Evolutionary conservation across 2,113 vertebrate species (phyloP).

Genomic region (Chaenogobius annularis): DNA sequence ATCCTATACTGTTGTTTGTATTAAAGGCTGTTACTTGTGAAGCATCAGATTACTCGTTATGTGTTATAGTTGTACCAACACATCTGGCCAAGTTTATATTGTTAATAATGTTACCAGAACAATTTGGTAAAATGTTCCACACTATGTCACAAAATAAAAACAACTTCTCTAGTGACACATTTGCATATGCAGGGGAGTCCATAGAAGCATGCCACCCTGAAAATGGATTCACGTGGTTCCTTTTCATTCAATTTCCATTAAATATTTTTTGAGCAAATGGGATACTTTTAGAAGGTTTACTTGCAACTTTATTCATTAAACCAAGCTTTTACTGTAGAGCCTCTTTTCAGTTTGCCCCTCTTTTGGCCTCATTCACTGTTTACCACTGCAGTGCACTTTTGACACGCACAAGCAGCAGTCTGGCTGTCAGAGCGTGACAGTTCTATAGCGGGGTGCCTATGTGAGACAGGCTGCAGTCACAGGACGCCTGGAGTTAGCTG

Average conservation of each 20-base stretch:
- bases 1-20: background rate
- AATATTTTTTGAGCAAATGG: background rate
- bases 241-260: no score
- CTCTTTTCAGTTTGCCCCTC: background rate
- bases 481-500: conserved; percentile 52
- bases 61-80: no score
- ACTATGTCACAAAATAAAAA: background rate
- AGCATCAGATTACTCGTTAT: background rate
- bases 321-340: background rate
- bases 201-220: background rate
- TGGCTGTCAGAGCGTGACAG: conserved; percentile 51
- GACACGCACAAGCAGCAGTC: conserved; percentile 15
- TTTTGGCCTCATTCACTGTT: conserved; percentile 1
- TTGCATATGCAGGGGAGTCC: no score
- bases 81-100: no score
- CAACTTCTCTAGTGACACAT: no score
- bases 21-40: background rate
- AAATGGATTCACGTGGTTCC: background rate
- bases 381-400: conserved; percentile 24
- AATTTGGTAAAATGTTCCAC: no score
- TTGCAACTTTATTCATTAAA: conserved; percentile 1
- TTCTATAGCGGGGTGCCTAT: conserved; percentile 39
- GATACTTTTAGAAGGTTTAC: background rate
- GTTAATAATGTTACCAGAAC: no score
- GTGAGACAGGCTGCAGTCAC: conserved; percentile 45